phyloP scores from a whole-genome alignment of 1,140 invertebrate genomes.

The Rhopalosiphum maidis region DNA sequence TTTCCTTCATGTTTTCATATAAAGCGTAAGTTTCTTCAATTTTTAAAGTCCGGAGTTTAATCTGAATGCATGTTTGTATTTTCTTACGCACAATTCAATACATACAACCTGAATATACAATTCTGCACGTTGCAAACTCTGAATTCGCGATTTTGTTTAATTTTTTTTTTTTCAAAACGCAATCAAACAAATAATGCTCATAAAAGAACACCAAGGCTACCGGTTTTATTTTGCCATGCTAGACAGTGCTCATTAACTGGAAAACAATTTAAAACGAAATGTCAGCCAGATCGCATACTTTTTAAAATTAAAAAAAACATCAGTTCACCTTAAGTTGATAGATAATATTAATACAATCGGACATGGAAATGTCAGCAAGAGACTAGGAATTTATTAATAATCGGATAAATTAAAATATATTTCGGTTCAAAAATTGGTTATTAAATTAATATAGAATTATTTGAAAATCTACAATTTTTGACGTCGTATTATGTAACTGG shows the following conservation, averaged over 20 bases:
- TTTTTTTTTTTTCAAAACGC: neutral
- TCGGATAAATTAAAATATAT: neutral
- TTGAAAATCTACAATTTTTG: neutral
- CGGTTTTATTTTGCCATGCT: neutral
- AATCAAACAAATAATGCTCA: neutral
- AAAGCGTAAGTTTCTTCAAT: neutral
- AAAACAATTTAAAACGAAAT: neutral
- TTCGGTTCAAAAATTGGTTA: no score
- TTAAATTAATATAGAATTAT: neutral
- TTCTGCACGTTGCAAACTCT: neutral
- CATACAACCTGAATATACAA: neutral
- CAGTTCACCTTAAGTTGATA: neutral
- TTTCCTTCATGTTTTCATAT: neutral
- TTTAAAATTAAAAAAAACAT: neutral
- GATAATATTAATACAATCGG: neutral
- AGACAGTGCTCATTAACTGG: no score
- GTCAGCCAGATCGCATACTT: neutral
- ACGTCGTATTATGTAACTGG: no score
- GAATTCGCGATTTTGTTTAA: neutral
- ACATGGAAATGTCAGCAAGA: neutral
- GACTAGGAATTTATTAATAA: neutral
- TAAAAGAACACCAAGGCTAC: neutral
- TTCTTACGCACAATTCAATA: conserved; percentile 7
- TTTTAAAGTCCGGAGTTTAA: neutral
- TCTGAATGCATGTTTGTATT: conserved; percentile 16